Evolutionary conservation across 2,113 vertebrate species (phyloP).

Genomic region (Nycticryphes semicollaris): DNA sequence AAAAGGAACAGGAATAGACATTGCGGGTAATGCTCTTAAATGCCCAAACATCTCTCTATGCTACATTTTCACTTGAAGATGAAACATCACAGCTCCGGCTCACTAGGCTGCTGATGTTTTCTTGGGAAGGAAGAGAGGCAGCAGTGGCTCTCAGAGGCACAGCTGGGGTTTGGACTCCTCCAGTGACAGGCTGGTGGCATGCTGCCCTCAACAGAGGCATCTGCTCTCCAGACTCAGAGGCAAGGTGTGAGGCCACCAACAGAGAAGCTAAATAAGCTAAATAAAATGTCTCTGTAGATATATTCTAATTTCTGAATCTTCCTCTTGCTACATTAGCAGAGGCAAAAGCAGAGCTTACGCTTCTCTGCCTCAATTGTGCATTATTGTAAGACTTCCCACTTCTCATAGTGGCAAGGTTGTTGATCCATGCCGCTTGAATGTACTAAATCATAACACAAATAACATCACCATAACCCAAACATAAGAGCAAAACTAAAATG

Average conservation of each 20-base stretch:
- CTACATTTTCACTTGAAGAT: neutral
- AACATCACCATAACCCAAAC: neutral
- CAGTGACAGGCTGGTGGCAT: accelerated
- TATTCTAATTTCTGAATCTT: neutral
- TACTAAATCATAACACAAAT: neutral
- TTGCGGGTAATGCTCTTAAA: neutral
- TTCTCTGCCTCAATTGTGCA: accelerated
- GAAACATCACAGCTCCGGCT: neutral
- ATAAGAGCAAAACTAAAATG: neutral
- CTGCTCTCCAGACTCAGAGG: neutral
- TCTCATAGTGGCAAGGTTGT: neutral
- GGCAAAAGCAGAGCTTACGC: neutral
- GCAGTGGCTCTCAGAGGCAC: neutral
- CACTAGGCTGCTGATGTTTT: neutral
- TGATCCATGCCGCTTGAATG: neutral
- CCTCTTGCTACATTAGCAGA: neutral
- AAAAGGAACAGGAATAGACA: neutral
- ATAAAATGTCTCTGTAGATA: accelerated
- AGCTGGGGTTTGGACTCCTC: neutral
- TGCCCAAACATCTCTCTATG: neutral
- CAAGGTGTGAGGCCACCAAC: neutral
- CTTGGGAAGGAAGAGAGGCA: neutral
- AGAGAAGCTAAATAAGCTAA: neutral
- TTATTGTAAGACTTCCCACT: neutral
- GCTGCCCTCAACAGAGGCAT: neutral